phyloP scores from a whole-genome alignment of 2,888 invertebrate species.

The Notodonta dromedarius region DNA sequence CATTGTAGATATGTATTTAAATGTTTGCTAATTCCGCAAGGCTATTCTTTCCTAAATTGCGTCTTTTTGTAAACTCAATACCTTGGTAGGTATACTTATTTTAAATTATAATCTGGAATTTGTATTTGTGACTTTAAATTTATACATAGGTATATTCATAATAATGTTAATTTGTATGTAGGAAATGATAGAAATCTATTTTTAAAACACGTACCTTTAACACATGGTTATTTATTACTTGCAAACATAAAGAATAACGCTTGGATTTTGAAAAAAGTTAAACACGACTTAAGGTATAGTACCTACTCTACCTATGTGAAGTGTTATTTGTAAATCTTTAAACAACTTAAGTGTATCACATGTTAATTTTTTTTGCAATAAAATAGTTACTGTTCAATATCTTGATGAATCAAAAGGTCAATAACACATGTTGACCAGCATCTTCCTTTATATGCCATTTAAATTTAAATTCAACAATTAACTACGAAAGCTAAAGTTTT shows the following conservation, averaged over 20 bases:
- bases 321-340: too few relatives aligned
- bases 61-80: constrained; percentile 30
- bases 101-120: constrained; percentile 35
- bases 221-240: too few relatives aligned
- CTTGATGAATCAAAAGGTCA: constrained; percentile 57
- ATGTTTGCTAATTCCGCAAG: constrained; percentile 67
- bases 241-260: too few relatives aligned
- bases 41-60: constrained; percentile 53
- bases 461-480: constrained; percentile 67
- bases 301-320: too few relatives aligned
- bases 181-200: too few relatives aligned
- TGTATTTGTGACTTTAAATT: background rate
- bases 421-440: constrained; percentile 52
- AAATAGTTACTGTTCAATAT: constrained; percentile 24
- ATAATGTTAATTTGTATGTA: too few relatives aligned
- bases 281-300: too few relatives aligned
- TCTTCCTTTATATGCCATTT: constrained; percentile 61
- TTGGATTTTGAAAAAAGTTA: too few relatives aligned
- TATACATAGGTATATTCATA: background rate
- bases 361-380: too few relatives aligned
- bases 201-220: too few relatives aligned
- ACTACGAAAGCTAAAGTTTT: constrained; percentile 75
- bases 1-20: constrained; percentile 58
- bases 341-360: too few relatives aligned
- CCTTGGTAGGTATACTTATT: constrained; percentile 17